phyloP scores from a whole-genome alignment of 2,113 vertebrate species.

The Eulemur macaco region DNA sequence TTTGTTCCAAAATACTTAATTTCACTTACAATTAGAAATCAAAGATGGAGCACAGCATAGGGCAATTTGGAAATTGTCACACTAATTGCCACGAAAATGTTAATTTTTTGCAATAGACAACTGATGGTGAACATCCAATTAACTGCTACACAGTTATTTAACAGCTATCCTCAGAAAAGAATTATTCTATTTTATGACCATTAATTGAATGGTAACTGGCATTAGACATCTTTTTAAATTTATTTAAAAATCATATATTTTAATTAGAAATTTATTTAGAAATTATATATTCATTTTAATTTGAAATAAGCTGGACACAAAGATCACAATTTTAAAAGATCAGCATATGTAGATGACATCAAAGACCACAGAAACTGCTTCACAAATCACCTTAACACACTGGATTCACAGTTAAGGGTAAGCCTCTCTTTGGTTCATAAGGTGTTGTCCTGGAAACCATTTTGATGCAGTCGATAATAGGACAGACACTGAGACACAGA shows the following conservation, averaged over 20 bases:
- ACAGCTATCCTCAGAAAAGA: conserved; percentile 73
- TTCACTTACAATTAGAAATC: conserved; percentile 79
- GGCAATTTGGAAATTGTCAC: conserved; percentile 75
- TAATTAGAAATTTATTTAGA: neutral
- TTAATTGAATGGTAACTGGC: conserved; percentile 16
- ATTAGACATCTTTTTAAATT: neutral
- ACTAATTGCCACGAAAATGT: conserved; percentile 67
- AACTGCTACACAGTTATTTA: conserved; percentile 59
- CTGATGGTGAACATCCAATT: conserved; percentile 64
- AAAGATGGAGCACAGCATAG: conserved; percentile 70
- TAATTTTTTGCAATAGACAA: conserved; percentile 75
- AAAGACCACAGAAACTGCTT: conserved; percentile 53
- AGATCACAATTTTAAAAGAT: conserved; percentile 80
- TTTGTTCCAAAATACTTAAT: conserved; percentile 81
- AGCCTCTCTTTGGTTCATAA: conserved; percentile 90
- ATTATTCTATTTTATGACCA: conserved; percentile 72
- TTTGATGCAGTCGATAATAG: conserved; percentile 96
- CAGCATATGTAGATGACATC: conserved; percentile 67
- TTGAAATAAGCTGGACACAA: conserved; percentile 70
- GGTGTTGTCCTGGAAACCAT: conserved; percentile 93
- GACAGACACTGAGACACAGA: conserved; percentile 94
- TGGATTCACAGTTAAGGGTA: conserved; percentile 88
- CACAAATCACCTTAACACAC: conserved; percentile 81
- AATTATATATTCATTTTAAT: conserved; percentile 59
- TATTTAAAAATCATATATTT: conserved; percentile 6